phyloP scores from a whole-genome alignment of 1,140 invertebrate species.

The roundworm (Caenorhabditis elegans) region DNA sequence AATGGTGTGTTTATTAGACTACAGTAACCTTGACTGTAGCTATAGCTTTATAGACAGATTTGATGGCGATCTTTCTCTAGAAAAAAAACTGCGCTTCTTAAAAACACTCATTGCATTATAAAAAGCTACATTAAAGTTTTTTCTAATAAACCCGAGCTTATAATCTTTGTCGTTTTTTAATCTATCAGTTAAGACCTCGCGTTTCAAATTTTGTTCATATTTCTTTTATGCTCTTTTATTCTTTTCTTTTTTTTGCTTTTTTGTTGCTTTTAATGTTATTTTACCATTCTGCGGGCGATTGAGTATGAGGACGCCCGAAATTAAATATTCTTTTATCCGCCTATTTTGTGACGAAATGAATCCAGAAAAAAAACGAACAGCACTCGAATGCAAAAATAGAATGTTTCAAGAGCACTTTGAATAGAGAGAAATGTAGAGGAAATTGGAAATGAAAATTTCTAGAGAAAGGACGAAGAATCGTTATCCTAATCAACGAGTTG shows the following conservation, averaged over 20 bases:
- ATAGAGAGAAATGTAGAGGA: neutral
- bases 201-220: neutral
- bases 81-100: too few species aligned
- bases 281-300: neutral
- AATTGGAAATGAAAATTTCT: neutral
- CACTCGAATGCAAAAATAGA: neutral
- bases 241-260: neutral
- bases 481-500: neutral
- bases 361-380: neutral
- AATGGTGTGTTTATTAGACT: too few species aligned
- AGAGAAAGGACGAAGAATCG: neutral
- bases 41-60: too few species aligned
- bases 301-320: neutral
- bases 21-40: too few species aligned
- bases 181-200: too few species aligned
- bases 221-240: neutral
- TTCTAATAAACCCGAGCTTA: too few species aligned
- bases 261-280: too few species aligned
- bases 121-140: too few species aligned
- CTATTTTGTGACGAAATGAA: neutral
- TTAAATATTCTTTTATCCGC: constrained; percentile 5
- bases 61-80: too few species aligned
- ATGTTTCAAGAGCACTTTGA: neutral
- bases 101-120: too few species aligned
- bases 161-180: too few species aligned